phyloP scores from a whole-genome alignment of 2,797 vertebrate genomes.

The Tragelaphus oryx region DNA sequence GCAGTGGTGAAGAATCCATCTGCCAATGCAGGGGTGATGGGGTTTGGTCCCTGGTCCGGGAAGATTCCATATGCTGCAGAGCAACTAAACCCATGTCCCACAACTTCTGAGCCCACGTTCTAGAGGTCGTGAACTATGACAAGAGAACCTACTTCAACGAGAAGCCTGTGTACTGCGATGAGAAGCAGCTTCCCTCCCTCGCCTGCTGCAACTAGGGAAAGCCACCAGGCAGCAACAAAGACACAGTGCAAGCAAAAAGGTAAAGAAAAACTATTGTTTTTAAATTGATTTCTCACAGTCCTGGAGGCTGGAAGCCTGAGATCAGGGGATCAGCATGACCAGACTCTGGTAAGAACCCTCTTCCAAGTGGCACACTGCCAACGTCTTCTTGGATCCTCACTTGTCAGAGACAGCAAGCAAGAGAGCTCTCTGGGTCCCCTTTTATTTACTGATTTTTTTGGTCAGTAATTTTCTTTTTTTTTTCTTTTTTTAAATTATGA shows the following conservation, averaged over 20 bases:
- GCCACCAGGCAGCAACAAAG: neutral
- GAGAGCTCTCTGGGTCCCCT: neutral
- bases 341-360: neutral
- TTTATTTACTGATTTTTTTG: neutral
- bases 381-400: neutral
- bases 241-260: neutral
- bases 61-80: neutral
- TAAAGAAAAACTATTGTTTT: neutral
- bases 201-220: neutral
- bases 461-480: neutral
- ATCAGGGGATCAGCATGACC: neutral
- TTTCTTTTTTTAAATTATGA: neutral
- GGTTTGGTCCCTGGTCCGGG: neutral
- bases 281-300: neutral
- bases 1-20: neutral
- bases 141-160: neutral
- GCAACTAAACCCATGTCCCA: neutral
- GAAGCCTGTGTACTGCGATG: neutral
- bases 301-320: neutral
- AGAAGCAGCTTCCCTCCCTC: neutral
- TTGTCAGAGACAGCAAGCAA: neutral
- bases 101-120: neutral
- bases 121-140: neutral
- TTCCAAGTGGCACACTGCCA: no score
- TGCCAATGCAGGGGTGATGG: neutral